A percentile compares a stretch with the other conserved stretches of the same genome.
Conservation (phyloP, 2,888 invertebrate species). For the Phortica okadai region DNA sequence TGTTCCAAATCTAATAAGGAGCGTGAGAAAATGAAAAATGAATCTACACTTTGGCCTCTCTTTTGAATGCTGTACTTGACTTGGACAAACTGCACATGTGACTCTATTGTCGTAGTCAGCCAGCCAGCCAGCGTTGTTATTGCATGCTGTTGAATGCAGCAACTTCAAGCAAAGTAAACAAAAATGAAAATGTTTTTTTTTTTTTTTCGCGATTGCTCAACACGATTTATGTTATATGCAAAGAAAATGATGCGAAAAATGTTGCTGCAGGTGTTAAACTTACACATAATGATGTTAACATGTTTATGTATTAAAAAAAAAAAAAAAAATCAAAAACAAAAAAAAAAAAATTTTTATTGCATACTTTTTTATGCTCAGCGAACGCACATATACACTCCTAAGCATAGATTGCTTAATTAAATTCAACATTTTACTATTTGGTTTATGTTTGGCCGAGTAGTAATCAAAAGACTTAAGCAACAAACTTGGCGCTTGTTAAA, state of each 20-base stretch:
- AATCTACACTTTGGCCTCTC: constrained; percentile 23
- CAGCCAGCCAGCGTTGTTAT: too few species aligned
- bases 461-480: constrained; percentile 58
- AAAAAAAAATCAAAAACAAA: neutral
- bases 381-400: neutral
- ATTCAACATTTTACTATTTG: neutral
- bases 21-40: constrained; percentile 71
- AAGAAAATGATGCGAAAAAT: constrained; percentile 14
- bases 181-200: too few species aligned
- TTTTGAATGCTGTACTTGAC: neutral
- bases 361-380: constrained; percentile 1
- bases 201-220: neutral
- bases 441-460: neutral
- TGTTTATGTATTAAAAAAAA: neutral
- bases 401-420: constrained; percentile 21
- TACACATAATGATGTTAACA: constrained; percentile 63
- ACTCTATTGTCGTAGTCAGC: neutral
- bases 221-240: constrained; percentile 6
- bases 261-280: constrained; percentile 63
- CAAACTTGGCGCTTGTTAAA: constrained; percentile 48
- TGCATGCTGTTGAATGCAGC: too few species aligned
- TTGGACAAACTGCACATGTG: neutral
- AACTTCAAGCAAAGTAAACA: too few species aligned
- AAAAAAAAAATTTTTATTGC: neutral
- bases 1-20: constrained; percentile 70